phyloP scores from a whole-genome alignment of 2,113 vertebrate species.

The Struthio camelus region DNA sequence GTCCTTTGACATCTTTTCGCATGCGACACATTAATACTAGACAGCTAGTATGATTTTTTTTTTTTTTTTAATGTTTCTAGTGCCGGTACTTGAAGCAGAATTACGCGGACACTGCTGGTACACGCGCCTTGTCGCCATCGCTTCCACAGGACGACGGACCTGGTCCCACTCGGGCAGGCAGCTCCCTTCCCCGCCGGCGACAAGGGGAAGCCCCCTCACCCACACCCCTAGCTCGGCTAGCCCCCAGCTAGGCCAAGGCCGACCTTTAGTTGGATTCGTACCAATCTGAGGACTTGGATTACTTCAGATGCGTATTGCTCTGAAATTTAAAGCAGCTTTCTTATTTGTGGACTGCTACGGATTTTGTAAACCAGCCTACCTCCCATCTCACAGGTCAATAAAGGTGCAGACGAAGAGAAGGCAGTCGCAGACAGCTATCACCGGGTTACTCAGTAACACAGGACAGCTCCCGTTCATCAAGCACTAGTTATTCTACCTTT shows the following conservation, averaged over 20 bases:
- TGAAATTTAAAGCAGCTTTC: background rate
- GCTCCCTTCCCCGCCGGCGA: background rate
- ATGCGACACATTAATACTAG: background rate
- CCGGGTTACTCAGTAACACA: background rate
- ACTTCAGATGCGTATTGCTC: accelerated
- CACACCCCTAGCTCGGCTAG: too few relatives aligned
- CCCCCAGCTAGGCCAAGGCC: background rate
- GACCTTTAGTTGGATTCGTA: background rate
- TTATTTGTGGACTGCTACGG: background rate
- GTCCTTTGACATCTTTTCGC: constrained; percentile 13
- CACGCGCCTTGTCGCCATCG: background rate
- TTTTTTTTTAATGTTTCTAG: background rate
- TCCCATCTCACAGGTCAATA: background rate
- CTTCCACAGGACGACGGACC: background rate
- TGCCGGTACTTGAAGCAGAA: background rate
- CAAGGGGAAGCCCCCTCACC: background rate
- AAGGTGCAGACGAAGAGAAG: background rate
- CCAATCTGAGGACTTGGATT: background rate
- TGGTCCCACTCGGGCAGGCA: background rate
- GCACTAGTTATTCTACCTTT: background rate
- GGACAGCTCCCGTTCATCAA: background rate
- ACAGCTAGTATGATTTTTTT: background rate
- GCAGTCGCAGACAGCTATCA: background rate
- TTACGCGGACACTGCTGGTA: background rate
- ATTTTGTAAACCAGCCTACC: background rate